Evolutionary conservation across 2,888 invertebrate genomes (phyloP).

Genomic region (Melangyna quadrimaculata): DNA sequence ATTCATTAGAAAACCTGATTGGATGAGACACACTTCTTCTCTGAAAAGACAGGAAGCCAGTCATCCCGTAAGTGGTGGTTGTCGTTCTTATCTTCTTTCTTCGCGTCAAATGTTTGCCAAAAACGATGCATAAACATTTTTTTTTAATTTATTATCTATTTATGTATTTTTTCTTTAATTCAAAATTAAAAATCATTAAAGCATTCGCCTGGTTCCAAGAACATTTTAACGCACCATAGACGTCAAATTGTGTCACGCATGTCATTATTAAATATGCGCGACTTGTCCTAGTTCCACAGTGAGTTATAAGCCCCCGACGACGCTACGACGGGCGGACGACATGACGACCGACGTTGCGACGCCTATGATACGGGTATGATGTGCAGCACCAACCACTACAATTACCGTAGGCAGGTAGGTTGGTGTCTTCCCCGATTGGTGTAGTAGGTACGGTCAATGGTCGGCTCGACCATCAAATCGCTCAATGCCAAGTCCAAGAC

Average conservation of each 20-base stretch:
- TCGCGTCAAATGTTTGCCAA: constrained; percentile 31
- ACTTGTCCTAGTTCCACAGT: constrained; percentile 67
- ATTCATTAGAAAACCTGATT: constrained; percentile 41
- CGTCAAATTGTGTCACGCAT: constrained; percentile 71
- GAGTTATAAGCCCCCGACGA: constrained; percentile 16
- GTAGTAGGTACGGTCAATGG: constrained; percentile 56
- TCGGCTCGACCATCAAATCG: constrained; percentile 19
- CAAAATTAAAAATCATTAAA: constrained; percentile 54
- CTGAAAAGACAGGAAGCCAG: constrained; percentile 43
- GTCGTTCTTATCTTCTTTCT: constrained; percentile 31
- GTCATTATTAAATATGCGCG: constrained; percentile 69
- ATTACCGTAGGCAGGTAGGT: neutral
- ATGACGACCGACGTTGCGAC: neutral
- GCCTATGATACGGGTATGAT: neutral
- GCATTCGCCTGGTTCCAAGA: constrained; percentile 61
- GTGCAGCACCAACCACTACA: neutral
- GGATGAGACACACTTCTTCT: constrained; percentile 26
- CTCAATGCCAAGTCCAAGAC: constrained; percentile 70
- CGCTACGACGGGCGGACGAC: too few species aligned
- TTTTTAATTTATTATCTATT: constrained; percentile 2
- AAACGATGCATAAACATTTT: constrained; percentile 4
- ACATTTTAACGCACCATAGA: constrained; percentile 62
- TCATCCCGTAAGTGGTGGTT: constrained; percentile 64
- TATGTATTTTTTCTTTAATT: constrained; percentile 25
- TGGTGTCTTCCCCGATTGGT: constrained; percentile 4